A percentile compares a stretch with the other conserved stretches of the same genome.
Evolutionary conservation across 2,888 invertebrate genomes (phyloP).

Genomic region (Diarsia mendica): DNA sequence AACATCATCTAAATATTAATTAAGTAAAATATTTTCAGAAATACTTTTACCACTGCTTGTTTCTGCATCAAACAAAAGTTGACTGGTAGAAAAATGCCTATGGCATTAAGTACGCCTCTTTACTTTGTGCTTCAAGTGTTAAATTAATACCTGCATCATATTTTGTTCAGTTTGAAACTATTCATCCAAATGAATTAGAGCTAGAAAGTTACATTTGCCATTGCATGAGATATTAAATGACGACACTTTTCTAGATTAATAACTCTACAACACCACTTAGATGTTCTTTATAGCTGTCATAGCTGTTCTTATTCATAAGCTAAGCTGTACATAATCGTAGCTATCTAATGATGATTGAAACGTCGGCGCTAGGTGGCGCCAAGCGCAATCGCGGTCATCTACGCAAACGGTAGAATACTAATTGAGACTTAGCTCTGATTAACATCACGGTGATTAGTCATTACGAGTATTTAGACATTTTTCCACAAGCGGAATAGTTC

Average conservation of each 20-base stretch:
- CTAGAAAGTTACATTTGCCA: not conserved
- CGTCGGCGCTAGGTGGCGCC: slow-evolving; percentile 76
- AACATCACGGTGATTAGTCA: slow-evolving; percentile 40
- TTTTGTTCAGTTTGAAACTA: not conserved
- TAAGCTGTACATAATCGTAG: slow-evolving; percentile 69
- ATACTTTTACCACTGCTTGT: too few relatives aligned
- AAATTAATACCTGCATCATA: not conserved
- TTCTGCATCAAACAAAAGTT: too few relatives aligned
- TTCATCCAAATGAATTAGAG: not conserved
- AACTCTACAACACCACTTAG: not conserved
- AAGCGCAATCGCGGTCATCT: slow-evolving; percentile 76
- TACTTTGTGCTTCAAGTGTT: too few relatives aligned
- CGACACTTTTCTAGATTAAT: not conserved
- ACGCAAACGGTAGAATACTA: slow-evolving; percentile 76
- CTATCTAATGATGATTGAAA: slow-evolving; percentile 78
- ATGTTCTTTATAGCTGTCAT: not conserved
- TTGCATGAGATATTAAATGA: not conserved
- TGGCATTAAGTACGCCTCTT: too few relatives aligned
- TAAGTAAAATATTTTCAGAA: too few relatives aligned
- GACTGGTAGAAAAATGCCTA: too few relatives aligned
- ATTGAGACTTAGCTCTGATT: slow-evolving; percentile 73
- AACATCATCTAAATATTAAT: too few relatives aligned
- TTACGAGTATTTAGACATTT: not conserved
- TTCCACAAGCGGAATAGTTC: not conserved
- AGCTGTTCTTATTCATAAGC: slow-evolving; percentile 36